Conservation (phyloP, 2,888 invertebrate genomes). For the Bimastos eiseni region DNA sequence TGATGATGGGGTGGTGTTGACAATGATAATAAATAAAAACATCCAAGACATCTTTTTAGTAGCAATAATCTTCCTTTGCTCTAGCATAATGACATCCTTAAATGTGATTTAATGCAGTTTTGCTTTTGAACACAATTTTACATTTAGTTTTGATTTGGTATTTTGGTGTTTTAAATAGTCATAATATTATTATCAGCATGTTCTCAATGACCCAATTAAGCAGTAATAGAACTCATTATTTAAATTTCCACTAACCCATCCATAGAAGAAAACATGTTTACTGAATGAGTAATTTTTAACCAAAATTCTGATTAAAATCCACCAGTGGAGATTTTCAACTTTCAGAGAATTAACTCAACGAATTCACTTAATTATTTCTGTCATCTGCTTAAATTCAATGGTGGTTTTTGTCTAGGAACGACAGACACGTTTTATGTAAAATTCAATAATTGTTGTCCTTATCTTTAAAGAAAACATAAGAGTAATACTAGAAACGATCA, state of each 20-base stretch:
- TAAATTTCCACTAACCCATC: background rate
- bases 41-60: background rate
- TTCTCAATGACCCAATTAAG: background rate
- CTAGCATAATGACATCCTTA: background rate
- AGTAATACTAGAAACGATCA: background rate
- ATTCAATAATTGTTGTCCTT: background rate
- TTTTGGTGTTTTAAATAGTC: background rate
- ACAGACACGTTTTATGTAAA: background rate
- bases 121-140: background rate
- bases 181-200: background rate
- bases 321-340: background rate
- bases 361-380: background rate
- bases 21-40: no score
- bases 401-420: background rate
- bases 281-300: background rate
- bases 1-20: no score
- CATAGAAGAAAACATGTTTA: background rate
- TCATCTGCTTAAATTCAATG: background rate
- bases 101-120: background rate
- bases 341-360: background rate
- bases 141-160: background rate
- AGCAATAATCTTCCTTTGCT: constrained; percentile 13
- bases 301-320: background rate
- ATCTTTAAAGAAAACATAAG: background rate
- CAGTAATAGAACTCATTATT: background rate